phyloP scores from a whole-genome alignment of 2,113 vertebrate species.

The Typhlomys cinereus region DNA sequence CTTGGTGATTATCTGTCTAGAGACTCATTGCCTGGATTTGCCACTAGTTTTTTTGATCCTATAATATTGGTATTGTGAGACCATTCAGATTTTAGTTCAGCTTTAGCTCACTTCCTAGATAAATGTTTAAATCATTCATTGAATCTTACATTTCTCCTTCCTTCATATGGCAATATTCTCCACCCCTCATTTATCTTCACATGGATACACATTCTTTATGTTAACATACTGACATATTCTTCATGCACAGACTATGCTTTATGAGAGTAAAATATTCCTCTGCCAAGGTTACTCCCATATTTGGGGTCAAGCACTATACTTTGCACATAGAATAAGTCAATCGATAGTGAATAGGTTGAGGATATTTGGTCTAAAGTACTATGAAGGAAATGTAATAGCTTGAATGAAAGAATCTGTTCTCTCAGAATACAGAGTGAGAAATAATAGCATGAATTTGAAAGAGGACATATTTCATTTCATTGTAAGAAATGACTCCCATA shows the following conservation, averaged over 20 bases:
- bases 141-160: background rate
- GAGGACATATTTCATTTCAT: background rate
- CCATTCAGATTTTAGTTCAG: background rate
- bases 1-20: background rate
- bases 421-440: background rate
- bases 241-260: background rate
- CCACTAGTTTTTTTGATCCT: background rate
- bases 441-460: constrained; percentile 2
- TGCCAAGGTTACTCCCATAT: background rate
- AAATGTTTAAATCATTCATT: background rate
- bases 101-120: background rate
- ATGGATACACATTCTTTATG: background rate
- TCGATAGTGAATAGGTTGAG: background rate
- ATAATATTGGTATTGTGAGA: background rate
- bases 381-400: background rate
- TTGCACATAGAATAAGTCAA: background rate
- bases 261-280: background rate
- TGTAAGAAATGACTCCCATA: background rate
- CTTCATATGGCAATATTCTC: background rate
- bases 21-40: background rate
- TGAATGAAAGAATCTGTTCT: background rate
- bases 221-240: background rate
- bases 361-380: background rate
- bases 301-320: background rate
- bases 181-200: background rate